A percentile compares a stretch with the other conserved stretches of the same genome.
phyloP scores from a whole-genome alignment of 2,888 invertebrate genomes.

The Drosophila rellima region DNA sequence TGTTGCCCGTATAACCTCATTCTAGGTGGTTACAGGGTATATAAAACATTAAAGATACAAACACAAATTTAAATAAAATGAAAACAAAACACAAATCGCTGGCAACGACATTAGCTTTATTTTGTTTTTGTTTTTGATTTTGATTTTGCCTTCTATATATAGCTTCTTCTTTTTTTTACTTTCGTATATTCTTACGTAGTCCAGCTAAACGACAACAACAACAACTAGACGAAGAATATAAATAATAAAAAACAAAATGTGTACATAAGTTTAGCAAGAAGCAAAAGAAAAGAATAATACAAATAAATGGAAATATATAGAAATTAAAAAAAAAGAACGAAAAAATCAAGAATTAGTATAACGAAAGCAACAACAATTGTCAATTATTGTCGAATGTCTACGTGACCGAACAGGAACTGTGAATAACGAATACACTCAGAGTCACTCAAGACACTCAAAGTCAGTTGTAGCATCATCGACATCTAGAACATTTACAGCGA shows the following conservation, averaged over 20 bases:
- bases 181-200: conserved; percentile 53
- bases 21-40: conserved; percentile 15
- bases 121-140: conserved; percentile 6
- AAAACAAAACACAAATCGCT: conserved; percentile 45
- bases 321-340: conserved; percentile 2
- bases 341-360: conserved; percentile 14
- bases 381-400: conserved; percentile 53
- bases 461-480: conserved; percentile 11
- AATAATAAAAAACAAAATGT: conserved; percentile 14
- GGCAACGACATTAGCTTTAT: conserved; percentile 42
- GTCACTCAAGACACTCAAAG: conserved; percentile 6
- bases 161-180: conserved; percentile 20
- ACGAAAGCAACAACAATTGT: conserved; percentile 15
- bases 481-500: conserved; percentile 21
- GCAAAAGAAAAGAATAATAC: conserved; percentile 11
- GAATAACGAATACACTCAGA: conserved; percentile 11
- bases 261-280: conserved; percentile 16
- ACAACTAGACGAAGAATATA: conserved; percentile 10
- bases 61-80: conserved; percentile 3
- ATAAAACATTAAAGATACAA: conserved; percentile 20
- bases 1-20: conserved; percentile 1
- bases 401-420: conserved; percentile 54
- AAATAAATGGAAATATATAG: conserved; percentile 11
- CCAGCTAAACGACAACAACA: conserved; percentile 40
- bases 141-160: conserved; percentile 53